Conservation (phyloP, 2,888 invertebrate species). For the Diarsia rubi region DNA sequence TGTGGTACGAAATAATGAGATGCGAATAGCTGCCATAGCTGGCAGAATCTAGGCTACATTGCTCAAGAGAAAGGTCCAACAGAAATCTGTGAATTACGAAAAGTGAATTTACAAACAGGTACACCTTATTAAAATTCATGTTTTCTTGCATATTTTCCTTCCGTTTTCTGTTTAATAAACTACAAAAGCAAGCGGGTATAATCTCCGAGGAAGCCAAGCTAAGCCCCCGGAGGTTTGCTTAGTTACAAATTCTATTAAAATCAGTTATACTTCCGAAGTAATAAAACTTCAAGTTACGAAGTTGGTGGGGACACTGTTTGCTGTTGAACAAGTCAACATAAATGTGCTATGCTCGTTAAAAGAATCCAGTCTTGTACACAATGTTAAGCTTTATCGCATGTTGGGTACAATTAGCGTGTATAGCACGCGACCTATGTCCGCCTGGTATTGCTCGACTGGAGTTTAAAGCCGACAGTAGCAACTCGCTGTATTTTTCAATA, state of each 20-base stretch:
- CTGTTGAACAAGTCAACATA: constrained; percentile 50
- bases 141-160: constrained; percentile 41
- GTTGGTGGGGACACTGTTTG: constrained; percentile 39
- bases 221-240: constrained; percentile 48
- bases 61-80: constrained; percentile 22
- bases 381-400: constrained; percentile 51
- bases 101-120: constrained; percentile 28
- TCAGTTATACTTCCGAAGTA: constrained; percentile 59
- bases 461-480: constrained; percentile 3
- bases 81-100: constrained; percentile 40
- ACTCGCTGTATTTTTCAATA: constrained; percentile 52
- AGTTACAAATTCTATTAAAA: constrained; percentile 59
- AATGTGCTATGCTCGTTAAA: constrained; percentile 46
- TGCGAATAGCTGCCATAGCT: constrained; percentile 24
- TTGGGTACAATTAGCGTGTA: constrained; percentile 37
- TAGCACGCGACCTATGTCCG: constrained; percentile 53
- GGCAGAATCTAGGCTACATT: constrained; percentile 29
- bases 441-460: constrained; percentile 7
- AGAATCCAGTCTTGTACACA: constrained; percentile 47
- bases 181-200: constrained; percentile 36
- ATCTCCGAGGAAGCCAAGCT: constrained; percentile 45
- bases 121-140: constrained; percentile 42
- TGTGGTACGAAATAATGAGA: constrained; percentile 41
- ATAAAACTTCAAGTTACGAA: constrained; percentile 54
- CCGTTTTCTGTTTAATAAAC: constrained; percentile 34